Evolutionary conservation across 1,140 invertebrate species (phyloP).

Genomic region (Homarus americanus): DNA sequence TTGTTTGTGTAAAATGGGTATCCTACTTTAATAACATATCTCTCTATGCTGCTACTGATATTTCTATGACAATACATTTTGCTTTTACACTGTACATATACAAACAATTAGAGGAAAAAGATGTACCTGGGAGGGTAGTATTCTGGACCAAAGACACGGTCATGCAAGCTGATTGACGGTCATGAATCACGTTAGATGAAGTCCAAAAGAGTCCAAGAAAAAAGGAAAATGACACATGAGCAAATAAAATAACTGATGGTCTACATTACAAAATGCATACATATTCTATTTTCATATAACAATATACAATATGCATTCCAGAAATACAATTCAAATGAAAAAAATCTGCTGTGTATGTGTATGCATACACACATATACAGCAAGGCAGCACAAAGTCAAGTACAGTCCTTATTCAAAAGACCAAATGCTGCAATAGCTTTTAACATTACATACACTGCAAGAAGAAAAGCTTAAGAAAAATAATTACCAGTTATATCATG

Average conservation of each 20-base stretch:
- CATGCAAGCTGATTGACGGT: slow-evolving; percentile 80
- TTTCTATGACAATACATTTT: too few relatives aligned
- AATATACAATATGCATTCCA: neutral
- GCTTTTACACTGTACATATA: neutral
- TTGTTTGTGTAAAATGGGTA: too few relatives aligned
- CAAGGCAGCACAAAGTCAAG: neutral
- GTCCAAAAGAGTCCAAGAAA: slow-evolving; percentile 2
- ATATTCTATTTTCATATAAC: neutral
- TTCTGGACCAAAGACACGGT: slow-evolving; percentile 86
- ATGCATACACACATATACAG: neutral
- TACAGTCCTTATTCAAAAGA: neutral
- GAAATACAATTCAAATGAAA: neutral
- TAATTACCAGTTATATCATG: slow-evolving; percentile 33
- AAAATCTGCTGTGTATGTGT: slow-evolving; percentile 3
- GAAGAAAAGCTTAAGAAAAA: neutral
- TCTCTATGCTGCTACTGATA: too few relatives aligned
- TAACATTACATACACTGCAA: neutral
- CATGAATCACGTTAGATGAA: neutral
- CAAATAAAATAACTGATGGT: neutral
- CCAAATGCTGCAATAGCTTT: neutral
- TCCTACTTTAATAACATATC: too few relatives aligned
- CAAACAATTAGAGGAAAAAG: neutral
- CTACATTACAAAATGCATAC: neutral
- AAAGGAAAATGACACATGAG: slow-evolving; percentile 19
- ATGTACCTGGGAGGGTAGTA: slow-evolving; percentile 85